These are phyloP conservation scores for Hirundichthys speculiger DNA, from an alignment of 2,113 vertebrate genomes.

Conservation along the genomic window DNA sequence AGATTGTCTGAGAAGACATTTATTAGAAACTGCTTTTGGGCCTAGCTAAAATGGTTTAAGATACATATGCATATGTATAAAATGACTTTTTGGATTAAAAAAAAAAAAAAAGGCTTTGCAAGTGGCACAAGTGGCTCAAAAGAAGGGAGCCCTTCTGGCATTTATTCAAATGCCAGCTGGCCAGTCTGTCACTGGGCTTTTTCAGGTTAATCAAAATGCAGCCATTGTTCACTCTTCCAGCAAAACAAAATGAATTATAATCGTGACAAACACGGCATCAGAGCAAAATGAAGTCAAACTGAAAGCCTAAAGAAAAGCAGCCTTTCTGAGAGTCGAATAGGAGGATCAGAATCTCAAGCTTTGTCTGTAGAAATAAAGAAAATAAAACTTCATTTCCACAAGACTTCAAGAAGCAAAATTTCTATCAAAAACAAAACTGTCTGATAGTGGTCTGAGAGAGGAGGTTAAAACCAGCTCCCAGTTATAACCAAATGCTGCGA, in stretches of 20 bases:
- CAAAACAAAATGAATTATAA: constrained; percentile 9
- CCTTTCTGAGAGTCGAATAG: constrained; percentile 1
- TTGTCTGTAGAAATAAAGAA: background rate
- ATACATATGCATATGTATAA: no score
- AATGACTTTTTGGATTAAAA: no score
- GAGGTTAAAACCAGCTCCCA: background rate
- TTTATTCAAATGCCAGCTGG: no score
- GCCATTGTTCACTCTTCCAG: constrained; percentile 1
- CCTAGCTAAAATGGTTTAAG: no score
- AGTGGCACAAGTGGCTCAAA: no score
- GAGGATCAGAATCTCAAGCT: background rate
- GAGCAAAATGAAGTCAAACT: background rate
- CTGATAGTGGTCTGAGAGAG: constrained; percentile 4
- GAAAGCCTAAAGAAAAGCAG: background rate
- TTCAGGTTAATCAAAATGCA: constrained; percentile 17
- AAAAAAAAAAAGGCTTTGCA: no score
- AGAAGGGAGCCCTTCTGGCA: no score
- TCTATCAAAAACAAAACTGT: constrained; percentile 7
- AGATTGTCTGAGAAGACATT: no score
- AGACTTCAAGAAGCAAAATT: constrained; percentile 15
- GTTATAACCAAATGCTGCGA: no score
- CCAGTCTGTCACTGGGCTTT: background rate
- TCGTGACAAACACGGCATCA: background rate
- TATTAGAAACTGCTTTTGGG: no score
- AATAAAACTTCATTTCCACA: no score